Conservation (phyloP, 2,797 vertebrate species). For the Mionectes olivaceus region DNA sequence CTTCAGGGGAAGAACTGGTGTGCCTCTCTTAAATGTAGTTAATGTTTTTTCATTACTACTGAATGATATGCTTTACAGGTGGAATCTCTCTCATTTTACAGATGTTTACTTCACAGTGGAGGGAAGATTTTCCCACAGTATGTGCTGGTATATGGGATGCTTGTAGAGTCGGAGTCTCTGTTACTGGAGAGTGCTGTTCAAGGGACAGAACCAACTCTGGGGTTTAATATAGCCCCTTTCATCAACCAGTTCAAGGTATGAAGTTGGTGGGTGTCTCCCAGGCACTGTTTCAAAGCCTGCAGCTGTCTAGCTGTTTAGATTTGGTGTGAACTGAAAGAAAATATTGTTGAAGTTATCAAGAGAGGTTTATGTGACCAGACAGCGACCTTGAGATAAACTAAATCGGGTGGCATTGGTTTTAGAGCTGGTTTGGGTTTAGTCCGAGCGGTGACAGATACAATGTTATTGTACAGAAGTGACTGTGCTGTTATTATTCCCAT, state of each 20-base stretch:
- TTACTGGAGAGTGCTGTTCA: conserved; percentile 93
- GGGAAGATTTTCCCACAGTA: conserved; percentile 92
- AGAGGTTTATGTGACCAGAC: not conserved
- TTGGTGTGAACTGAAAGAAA: not conserved
- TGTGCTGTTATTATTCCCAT: not conserved
- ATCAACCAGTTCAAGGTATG: conserved; percentile 98
- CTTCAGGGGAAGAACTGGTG: not conserved
- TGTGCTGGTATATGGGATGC: conserved; percentile 89
- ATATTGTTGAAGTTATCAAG: not conserved
- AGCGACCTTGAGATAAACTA: not conserved
- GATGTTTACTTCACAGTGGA: conserved; percentile 92
- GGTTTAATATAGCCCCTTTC: conserved; percentile 93
- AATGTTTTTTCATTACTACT: not conserved
- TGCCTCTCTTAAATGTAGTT: not conserved
- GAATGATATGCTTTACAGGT: not conserved
- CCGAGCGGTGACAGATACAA: not conserved
- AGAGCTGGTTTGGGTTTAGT: not conserved
- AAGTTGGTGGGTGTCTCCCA: not conserved
- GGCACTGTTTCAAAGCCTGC: not conserved
- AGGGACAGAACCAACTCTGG: conserved; percentile 91
- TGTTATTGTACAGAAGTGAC: not conserved
- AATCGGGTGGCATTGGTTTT: not conserved
- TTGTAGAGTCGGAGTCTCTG: conserved; percentile 91
- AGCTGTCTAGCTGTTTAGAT: not conserved
- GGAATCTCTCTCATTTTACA: conserved; percentile 56